Base-by-base conservation (phyloP, 1,140 invertebrate species). In the Trichonephila clavata region DNA sequence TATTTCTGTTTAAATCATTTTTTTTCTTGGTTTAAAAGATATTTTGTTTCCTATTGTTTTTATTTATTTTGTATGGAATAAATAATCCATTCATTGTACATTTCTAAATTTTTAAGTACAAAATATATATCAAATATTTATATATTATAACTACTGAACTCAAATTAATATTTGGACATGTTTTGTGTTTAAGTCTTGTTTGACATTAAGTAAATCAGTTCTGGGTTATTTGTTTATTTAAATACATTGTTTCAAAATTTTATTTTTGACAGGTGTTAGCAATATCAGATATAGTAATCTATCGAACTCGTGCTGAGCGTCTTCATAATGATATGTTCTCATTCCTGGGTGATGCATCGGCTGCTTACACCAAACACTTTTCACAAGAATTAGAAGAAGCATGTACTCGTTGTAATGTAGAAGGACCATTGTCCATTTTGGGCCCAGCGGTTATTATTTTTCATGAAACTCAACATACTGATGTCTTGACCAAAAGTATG, bases 211-310 rank as follows among this genome's bases (percentile, higher is more conserved):
- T 0, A 10, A 50, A 50, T 5, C 0, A 50, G 7, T 50, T 50
- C 10, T 10, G 10, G 50, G 50, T 50, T 39, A 4, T 39, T 39
- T 32, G 8, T 10, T 50, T 50, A 5, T 50, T 50, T 50, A 13
- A 50, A 50, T 50, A 50, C 50, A 50, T 50, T 50, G 10, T 50
- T 50, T 50, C 10, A 13, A 50, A 50, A 14, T n/a, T 86, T 84
- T 59, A 86, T 68, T 57, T 43, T 86, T 94, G 71, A 61, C 95
- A 97, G 96, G 96, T 97, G 65, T 95, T 98, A 2, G 98, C 98
- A 6, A 96, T 98, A 59, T 98, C 98, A 10, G 98, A 98, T 95
- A 96, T 98, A 93, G 97, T 98, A 1, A 97, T 98, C 77, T 98
- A 98, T 95, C 96, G 97, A 86, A 98, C 98, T 27, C 96, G 97